Conservation (phyloP, 2,797 vertebrate genomes). For the Ibycter americanus region DNA sequence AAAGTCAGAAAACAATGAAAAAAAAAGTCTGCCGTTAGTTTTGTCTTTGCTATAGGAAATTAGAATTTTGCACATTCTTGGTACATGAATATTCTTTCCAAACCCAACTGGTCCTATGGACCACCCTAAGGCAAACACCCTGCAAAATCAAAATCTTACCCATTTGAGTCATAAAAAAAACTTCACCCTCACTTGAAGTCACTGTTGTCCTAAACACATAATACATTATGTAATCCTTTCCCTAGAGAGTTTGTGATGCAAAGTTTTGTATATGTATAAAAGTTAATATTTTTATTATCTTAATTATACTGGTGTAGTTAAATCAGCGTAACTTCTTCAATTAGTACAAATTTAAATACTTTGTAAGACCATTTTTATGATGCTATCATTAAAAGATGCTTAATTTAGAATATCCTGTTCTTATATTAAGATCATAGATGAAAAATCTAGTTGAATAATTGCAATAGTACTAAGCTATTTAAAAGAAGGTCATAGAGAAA, state of each 20-base stretch:
- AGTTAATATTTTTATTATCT: not conserved
- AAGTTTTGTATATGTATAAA: not conserved
- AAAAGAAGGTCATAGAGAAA: not conserved
- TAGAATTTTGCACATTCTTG: not conserved
- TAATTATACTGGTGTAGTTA: not conserved
- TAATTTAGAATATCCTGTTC: not conserved
- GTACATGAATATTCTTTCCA: not conserved
- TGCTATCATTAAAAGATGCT: not conserved
- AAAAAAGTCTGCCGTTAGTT: not conserved
- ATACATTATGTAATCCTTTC: not conserved
- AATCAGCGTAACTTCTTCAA: not conserved
- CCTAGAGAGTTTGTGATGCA: not conserved
- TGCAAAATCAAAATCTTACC: not conserved
- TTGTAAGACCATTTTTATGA: not conserved
- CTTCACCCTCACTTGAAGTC: not conserved
- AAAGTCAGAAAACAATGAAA: not conserved
- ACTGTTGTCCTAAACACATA: not conserved
- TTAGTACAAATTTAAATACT: not conserved
- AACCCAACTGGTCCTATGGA: not conserved
- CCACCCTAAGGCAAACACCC: not conserved
- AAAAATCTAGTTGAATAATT: not conserved
- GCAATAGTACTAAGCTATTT: not conserved
- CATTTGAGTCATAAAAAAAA: not conserved
- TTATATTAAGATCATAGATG: not conserved
- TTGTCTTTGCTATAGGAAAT: not conserved